phyloP scores from a whole-genome alignment of 2,797 vertebrate species.

The Harpagifer antarcticus region DNA sequence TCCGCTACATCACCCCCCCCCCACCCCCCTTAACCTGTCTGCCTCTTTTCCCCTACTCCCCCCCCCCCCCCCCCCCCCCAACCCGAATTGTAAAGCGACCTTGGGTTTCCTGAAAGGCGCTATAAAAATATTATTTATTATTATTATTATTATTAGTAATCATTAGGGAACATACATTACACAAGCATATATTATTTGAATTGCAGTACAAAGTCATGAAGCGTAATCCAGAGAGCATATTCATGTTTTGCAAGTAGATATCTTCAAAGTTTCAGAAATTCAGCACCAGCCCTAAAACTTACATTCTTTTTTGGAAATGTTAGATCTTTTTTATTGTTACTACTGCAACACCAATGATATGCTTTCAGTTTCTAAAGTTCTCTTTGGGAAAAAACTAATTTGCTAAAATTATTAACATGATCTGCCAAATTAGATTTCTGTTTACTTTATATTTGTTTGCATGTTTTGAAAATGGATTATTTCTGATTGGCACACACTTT shows the following conservation, averaged over 20 bases:
- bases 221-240: background rate
- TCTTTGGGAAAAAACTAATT: background rate
- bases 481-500: too few species aligned
- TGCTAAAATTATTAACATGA: background rate
- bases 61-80: too few species aligned
- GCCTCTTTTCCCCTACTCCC: too few species aligned
- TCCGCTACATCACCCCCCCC: too few species aligned
- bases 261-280: background rate
- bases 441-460: too few species aligned
- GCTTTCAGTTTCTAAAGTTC: background rate
- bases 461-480: too few species aligned
- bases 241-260: background rate
- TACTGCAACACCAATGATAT: background rate
- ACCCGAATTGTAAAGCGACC: too few species aligned
- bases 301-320: background rate
- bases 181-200: background rate
- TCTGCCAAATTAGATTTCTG: background rate
- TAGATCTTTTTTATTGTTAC: background rate
- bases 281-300: background rate
- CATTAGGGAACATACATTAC: background rate
- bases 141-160: too few species aligned
- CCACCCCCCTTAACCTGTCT: too few species aligned
- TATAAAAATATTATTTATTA: too few species aligned
- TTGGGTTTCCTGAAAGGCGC: too few species aligned
- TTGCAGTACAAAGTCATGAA: background rate